Conservation (phyloP, 2,113 vertebrate genomes). For the Psephotus haematonotus region DNA sequence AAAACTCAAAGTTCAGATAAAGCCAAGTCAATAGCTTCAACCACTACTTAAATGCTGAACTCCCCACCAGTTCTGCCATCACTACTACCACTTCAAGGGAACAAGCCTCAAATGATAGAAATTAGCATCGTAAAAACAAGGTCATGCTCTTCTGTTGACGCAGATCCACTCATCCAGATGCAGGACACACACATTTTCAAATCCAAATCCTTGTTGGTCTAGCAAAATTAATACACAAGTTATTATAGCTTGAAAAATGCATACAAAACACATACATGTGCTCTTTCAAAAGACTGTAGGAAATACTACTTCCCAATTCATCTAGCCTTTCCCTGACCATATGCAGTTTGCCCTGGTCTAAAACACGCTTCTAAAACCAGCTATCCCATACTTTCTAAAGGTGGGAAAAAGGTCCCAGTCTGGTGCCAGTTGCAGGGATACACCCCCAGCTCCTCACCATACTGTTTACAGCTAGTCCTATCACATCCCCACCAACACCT, state of each 20-base stretch:
- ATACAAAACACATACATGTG: not conserved
- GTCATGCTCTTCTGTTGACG: not conserved
- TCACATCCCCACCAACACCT: not conserved
- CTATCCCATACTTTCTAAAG: not conserved
- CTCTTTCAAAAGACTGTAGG: not conserved
- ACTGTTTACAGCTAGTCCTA: not conserved
- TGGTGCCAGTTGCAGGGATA: not conserved
- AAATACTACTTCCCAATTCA: not conserved
- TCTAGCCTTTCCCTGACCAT: not conserved
- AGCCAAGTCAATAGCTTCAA: not conserved
- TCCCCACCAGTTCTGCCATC: not conserved
- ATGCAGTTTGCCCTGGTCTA: not conserved
- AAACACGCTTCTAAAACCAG: not conserved
- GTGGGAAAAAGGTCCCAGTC: not conserved
- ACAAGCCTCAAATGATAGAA: not conserved
- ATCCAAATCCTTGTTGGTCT: not conserved
- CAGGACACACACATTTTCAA: not conserved
- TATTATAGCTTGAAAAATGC: not conserved
- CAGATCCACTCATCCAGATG: not conserved
- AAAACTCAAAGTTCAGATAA: not conserved
- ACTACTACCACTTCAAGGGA: not conserved
- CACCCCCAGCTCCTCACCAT: not conserved
- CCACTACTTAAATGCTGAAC: not conserved
- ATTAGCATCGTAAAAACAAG: accelerated
- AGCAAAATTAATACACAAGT: not conserved